These are phyloP conservation scores for Carassius gibelio DNA, from an alignment of 2,113 vertebrate species.

Conservation along the genomic window DNA sequence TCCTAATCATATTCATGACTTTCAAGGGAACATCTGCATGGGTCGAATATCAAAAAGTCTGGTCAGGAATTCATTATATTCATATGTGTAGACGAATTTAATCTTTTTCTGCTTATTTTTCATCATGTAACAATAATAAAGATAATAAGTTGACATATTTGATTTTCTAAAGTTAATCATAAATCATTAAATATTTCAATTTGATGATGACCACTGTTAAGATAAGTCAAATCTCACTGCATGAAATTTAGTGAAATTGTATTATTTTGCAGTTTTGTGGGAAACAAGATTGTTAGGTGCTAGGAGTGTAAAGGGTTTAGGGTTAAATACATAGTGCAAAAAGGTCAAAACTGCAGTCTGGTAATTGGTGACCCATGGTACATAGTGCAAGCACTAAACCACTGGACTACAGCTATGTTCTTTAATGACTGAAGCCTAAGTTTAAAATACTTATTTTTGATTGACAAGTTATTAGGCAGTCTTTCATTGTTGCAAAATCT, in stretches of 20 bases:
- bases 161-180: too few species aligned
- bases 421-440: background rate
- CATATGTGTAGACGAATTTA: too few species aligned
- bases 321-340: background rate
- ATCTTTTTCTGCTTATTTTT: too few species aligned
- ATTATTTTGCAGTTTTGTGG: background rate
- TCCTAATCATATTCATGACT: too few species aligned
- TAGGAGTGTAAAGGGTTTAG: background rate
- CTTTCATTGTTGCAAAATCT: constrained; percentile 9
- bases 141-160: too few species aligned
- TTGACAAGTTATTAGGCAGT: background rate
- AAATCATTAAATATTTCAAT: background rate
- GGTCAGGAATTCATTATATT: too few species aligned
- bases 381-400: background rate
- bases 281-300: too few species aligned
- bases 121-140: too few species aligned
- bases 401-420: background rate
- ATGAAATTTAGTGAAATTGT: background rate
- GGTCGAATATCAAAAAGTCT: too few species aligned
- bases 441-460: background rate
- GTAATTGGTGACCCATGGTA: background rate
- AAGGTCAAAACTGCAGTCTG: background rate
- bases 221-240: background rate
- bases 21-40: too few species aligned
- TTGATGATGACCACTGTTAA: background rate